Evolutionary conservation across 1,140 invertebrate species (phyloP).

Genomic region (Chrysoperla carnea): DNA sequence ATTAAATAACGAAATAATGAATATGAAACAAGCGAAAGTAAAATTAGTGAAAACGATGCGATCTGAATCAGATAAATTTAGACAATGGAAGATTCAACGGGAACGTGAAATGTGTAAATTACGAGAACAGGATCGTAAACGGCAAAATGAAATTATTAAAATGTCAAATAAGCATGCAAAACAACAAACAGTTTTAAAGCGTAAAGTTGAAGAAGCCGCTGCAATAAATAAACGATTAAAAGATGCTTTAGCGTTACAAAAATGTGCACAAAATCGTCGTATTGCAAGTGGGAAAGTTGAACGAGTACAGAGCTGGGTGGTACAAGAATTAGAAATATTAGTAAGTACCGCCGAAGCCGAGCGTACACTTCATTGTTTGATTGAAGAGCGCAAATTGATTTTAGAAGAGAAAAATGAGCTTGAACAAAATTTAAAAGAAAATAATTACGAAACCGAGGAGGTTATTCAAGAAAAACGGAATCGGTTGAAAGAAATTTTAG

Average conservation of each 20-base stretch:
- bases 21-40: slow-evolving; percentile 66
- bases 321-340: slow-evolving; percentile 58
- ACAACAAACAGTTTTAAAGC: slow-evolving; percentile 66
- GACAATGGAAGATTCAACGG: slow-evolving; percentile 57
- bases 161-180: slow-evolving; percentile 59
- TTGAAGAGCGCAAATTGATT: slow-evolving; percentile 46
- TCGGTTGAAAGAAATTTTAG: slow-evolving; percentile 34
- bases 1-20: slow-evolving; percentile 54
- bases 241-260: slow-evolving; percentile 29
- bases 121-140: slow-evolving; percentile 61
- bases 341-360: slow-evolving; percentile 57
- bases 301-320: slow-evolving; percentile 32
- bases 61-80: slow-evolving; percentile 63
- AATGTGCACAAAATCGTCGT: slow-evolving; percentile 22
- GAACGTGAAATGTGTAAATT: slow-evolving; percentile 64
- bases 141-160: slow-evolving; percentile 57
- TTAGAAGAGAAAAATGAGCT: slow-evolving; percentile 29
- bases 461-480: slow-evolving; percentile 7
- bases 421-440: slow-evolving; percentile 17
- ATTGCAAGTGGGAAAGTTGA: slow-evolving; percentile 18
- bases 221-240: slow-evolving; percentile 66
- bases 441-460: slow-evolving; percentile 5
- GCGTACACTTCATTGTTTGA: slow-evolving; percentile 49
- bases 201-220: slow-evolving; percentile 65
- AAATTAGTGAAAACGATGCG: slow-evolving; percentile 73